These are phyloP conservation scores for Steromphala cineraria DNA, from an alignment of 2,888 invertebrate species.

Conservation along the genomic window DNA sequence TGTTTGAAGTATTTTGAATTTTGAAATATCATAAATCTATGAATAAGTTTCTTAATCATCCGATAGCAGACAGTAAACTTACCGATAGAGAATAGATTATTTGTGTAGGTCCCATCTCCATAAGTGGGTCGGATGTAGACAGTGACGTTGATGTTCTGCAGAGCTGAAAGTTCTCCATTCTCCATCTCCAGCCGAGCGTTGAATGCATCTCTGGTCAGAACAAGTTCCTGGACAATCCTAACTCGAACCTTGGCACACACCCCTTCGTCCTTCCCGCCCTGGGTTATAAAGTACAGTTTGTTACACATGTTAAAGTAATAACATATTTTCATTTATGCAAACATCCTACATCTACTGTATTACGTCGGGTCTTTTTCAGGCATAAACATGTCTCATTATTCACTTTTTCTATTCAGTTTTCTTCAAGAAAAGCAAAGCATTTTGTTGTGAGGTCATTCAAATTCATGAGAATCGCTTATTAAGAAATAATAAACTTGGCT, in stretches of 20 bases:
- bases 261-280: constrained; percentile 35
- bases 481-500: too few species aligned
- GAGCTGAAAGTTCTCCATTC: constrained; percentile 42
- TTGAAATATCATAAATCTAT: too few species aligned
- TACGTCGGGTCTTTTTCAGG: too few species aligned
- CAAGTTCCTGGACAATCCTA: constrained; percentile 47
- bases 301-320: neutral
- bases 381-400: too few species aligned
- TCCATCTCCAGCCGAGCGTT: constrained; percentile 50
- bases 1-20: too few species aligned
- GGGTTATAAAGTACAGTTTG: neutral
- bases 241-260: constrained; percentile 51
- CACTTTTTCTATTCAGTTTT: too few species aligned
- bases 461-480: too few species aligned
- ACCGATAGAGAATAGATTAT: constrained; percentile 46
- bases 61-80: neutral
- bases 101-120: constrained; percentile 32
- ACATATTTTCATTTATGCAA: neutral
- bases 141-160: constrained; percentile 41
- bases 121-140: constrained; percentile 33
- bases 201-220: constrained; percentile 49
- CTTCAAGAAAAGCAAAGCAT: too few species aligned
- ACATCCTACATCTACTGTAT: too few species aligned
- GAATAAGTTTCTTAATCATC: too few species aligned
- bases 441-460: too few species aligned